A percentile compares a stretch with the other conserved stretches of the same genome.
These are phyloP conservation scores for Notolabrus celidotus DNA, from an alignment of 2,797 vertebrate species.

Conservation along the genomic window DNA sequence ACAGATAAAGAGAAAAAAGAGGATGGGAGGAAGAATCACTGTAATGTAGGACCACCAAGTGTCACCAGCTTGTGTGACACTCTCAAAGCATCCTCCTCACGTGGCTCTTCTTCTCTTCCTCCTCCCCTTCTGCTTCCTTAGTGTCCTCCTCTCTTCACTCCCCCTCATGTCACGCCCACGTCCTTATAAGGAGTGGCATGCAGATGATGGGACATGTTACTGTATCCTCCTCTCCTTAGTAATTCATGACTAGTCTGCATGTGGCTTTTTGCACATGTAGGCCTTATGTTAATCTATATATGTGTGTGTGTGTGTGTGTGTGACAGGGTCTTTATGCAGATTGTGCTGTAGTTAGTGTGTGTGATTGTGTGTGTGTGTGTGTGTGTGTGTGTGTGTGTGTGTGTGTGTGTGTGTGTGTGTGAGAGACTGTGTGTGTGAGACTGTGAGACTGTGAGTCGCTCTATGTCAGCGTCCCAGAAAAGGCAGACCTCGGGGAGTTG, in stretches of 20 bases:
- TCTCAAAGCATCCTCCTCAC: slow-evolving; percentile 30
- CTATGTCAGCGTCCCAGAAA: slow-evolving; percentile 83
- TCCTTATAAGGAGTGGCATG: background rate
- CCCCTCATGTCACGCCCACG: background rate
- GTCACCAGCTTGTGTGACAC: slow-evolving; percentile 14
- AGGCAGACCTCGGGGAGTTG: slow-evolving; percentile 80
- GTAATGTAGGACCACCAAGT: slow-evolving; percentile 11
- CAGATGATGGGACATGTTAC: slow-evolving; percentile 34
- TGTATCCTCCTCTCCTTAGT: slow-evolving; percentile 32
- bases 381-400: slow-evolving; percentile 28
- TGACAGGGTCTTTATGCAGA: slow-evolving; percentile 42
- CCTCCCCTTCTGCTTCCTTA: slow-evolving; percentile 24
- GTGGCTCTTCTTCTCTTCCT: slow-evolving; percentile 23
- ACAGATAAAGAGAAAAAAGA: too few relatives aligned
- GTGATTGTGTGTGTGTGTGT: slow-evolving; percentile 22
- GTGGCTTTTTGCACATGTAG: slow-evolving; percentile 28
- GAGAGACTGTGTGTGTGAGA: too few relatives aligned
- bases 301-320: slow-evolving; percentile 8
- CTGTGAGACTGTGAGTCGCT: slow-evolving; percentile 54
- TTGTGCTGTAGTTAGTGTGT: slow-evolving; percentile 5
- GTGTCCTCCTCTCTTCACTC: background rate
- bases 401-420: slow-evolving; percentile 17
- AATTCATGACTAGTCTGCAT: slow-evolving; percentile 32
- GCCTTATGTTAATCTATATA: slow-evolving; percentile 5
- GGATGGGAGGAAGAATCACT: too few relatives aligned